Evolutionary conservation across 2,113 vertebrate species (phyloP).

Genomic region (Phalacrocorax brasilianus): DNA sequence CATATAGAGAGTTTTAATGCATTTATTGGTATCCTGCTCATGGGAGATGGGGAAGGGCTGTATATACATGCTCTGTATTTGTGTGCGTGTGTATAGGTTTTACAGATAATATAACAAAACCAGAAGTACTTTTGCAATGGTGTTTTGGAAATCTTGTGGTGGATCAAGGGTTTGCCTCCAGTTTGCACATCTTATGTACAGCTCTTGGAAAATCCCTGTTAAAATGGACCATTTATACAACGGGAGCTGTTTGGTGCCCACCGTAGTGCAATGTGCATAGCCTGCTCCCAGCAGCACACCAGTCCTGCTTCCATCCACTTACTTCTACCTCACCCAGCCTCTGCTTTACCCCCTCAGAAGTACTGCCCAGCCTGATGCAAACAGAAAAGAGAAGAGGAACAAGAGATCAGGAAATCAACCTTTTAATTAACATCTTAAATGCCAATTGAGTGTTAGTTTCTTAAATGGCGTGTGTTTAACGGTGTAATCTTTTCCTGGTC

Average conservation of each 20-base stretch:
- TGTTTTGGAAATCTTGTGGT: background rate
- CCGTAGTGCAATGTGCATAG: background rate
- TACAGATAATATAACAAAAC: background rate
- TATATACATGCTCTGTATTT: background rate
- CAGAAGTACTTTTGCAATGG: background rate
- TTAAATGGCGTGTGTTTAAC: background rate
- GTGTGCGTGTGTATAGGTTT: background rate
- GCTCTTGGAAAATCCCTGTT: background rate
- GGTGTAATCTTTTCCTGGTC: background rate
- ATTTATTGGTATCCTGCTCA: background rate
- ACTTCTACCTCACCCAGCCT: background rate
- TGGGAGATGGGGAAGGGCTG: background rate
- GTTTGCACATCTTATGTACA: background rate
- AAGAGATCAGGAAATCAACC: background rate
- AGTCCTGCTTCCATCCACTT: background rate
- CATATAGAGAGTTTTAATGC: background rate
- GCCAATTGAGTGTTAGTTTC: background rate
- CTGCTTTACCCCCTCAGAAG: background rate
- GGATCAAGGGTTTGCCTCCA: background rate
- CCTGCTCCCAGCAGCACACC: background rate
- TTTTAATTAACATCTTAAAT: conserved; percentile 5
- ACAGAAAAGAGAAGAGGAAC: background rate
- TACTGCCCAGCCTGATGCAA: background rate
- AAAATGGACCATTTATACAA: background rate
- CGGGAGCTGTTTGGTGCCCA: background rate